Evolutionary conservation across 2,797 vertebrate species (phyloP), one percentile per base, ranked within the genome.

Genomic region (Danio aesculapii): DNA sequence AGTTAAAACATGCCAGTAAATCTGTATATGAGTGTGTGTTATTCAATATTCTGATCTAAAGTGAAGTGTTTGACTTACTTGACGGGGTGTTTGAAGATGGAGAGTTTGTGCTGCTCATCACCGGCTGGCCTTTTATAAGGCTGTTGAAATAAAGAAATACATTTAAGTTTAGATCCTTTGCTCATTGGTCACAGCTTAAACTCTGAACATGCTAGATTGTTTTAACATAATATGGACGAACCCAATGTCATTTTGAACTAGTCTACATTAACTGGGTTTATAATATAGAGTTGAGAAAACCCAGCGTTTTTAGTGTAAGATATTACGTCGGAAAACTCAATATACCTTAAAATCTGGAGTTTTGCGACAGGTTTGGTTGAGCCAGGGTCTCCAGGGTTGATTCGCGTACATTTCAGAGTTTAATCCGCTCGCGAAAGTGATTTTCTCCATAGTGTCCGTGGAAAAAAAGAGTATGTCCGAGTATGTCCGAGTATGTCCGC

Each of bases 351-450:
- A 61, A 14, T 78, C 12, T 0, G 0, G 55, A 0, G 39, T 5
- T 39, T 17, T 78, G 11, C 46, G 50, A 16, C 52, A 13, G 21
- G 17, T 74, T 6, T 46, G 63, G 50, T 72, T 85, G 49, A 75
- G 79, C 93, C 93, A 94, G 0, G 93, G 93, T 90, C 93, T 93
- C 93, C 93, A 94, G 52, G 91, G 14, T 14, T 3, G 8, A 10
- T 44, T 50, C 16, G 81, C 8, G 12, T 43, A 76, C 6, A 59
- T 81, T 73, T 43, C 70, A 59, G 81, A 52, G 44, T 41, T 39
- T 79, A 90, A 81, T 88, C 90, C 4, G 6, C 12, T 30, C 0
- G 44, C 46, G 2, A 50, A 13, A 9, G n/a, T 8, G 19, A 67
- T 62, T 39, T 70, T 77, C 58, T 92, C 88, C 91, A 93, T 94